Base-by-base conservation (phyloP, 2,888 invertebrate species). In the Agrenia bidenticulata region DNA sequence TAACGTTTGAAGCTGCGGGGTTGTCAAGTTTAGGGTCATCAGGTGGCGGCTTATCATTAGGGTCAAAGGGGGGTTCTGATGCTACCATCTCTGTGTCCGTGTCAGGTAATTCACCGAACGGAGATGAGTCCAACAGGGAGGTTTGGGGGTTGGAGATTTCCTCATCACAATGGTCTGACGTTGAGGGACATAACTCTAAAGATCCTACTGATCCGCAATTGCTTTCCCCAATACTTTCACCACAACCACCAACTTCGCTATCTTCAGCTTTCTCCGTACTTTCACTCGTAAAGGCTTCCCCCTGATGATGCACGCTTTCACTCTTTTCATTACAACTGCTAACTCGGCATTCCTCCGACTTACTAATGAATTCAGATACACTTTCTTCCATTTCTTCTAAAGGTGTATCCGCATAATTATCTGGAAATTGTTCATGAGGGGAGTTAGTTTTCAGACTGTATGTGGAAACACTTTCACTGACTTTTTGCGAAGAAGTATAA, bases 1-100 rank as follows among this genome's bases (percentile, higher is more conserved):
- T 70, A 17, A 68, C 66, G 11, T 69, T 66, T n/a, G 67, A 62
- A 41, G 65, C 66, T 7, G 65, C 37, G 27, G 26, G 9, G 5
- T 55, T 23, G 4, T 55, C 54, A 4, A 13, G 17, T 15, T 7
- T 23, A 4, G 5, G 7, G 21, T 51, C 51, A 17, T 24, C 15
- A 4, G 7, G 51, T 51, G 51, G 51, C 5, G 51, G 24, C 9
- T 51, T 24, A 7, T 51, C 51, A 13, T 24, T 23, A n/a, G n/a
- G n/a, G 23, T 51, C 23, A 7, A 51, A 51, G 51, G 51, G 23
- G 23, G 9, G 9, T 4, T 51, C 51, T 15, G 24, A 21, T 5
- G 19, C 23, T 4, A 45, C 45, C 45, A 45, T 45, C 32, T 45
- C 45, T 5, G 15, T 15, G 15, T 51, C 51, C 13, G 23, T 23